These are phyloP conservation scores for Coilia nasus DNA, from an alignment of 2,797 vertebrate genomes.

Conservation along the genomic window DNA sequence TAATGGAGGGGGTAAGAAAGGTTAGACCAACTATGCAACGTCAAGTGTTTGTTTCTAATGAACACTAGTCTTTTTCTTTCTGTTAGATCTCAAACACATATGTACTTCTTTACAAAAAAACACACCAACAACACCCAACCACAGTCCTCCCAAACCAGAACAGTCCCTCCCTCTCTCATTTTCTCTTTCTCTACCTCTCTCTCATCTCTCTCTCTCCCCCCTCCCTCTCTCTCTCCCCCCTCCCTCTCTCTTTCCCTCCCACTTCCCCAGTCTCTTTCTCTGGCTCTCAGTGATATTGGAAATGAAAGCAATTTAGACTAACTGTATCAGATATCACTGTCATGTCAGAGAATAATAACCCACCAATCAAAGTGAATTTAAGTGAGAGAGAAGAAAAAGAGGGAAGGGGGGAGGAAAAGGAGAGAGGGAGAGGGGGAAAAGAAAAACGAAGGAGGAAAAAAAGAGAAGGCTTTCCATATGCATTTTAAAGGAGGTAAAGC, in stretches of 20 bases:
- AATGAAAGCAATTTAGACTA: conserved; percentile 58
- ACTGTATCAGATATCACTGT: conserved; percentile 55
- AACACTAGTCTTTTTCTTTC: not conserved
- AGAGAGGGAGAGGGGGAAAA: conserved; percentile 21
- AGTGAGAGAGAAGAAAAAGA: conserved; percentile 48
- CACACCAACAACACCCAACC: conserved; percentile 1
- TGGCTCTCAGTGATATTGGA: conserved; percentile 46
- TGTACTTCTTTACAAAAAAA: not conserved
- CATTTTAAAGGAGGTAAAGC: conserved; percentile 26
- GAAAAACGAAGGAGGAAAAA: conserved; percentile 13
- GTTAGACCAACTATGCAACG: not conserved
- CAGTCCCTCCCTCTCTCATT: not conserved
- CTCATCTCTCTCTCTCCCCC: not conserved
- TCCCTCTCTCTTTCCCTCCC: not conserved
- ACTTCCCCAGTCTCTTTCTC: conserved; percentile 1
- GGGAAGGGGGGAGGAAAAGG: conserved; percentile 23
- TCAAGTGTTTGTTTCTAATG: not conserved
- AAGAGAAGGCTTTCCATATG: conserved; percentile 48
- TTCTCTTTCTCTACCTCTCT: not conserved
- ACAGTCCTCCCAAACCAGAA: not conserved
- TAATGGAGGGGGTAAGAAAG: not conserved
- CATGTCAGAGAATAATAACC: conserved; percentile 60
- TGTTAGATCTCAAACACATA: not conserved
- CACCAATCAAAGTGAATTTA: conserved; percentile 55
- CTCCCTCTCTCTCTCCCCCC: conserved; percentile 10